Base-by-base conservation (phyloP, 2,797 vertebrate species). In the Sardinella longiceps region DNA sequence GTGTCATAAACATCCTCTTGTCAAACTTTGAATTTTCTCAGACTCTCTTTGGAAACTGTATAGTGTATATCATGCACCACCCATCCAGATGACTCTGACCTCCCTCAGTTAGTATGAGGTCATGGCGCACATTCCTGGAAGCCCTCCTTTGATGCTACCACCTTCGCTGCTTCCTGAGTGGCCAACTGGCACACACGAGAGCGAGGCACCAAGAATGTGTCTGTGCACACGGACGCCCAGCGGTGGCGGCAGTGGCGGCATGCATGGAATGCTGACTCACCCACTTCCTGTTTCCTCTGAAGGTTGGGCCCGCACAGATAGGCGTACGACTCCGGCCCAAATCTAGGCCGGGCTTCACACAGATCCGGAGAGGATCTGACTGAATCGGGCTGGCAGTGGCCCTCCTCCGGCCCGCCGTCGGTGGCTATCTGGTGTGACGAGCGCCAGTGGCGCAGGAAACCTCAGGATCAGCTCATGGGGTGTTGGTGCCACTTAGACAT, bases 271-370 rank as follows among this genome's bases (percentile, higher is more conserved):
- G 93, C 92, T 93, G 91, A 94, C 81, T 90, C 91, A 91, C 87
- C 70, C n/a, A 88, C 92, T 95, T 95, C 94, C 95, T 94, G 91
- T 94, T 95, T 94, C 94, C 89, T 83, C 88, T 85, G 46, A 39
- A 15, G n/a, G 82, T 33, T 12, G 20, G 60, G 66, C 28, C 37
- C 5, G 1, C 33, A 43, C 18, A 77, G 70, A 77, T 77, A 77
- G 37, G 15, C 37, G 0, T 20, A 9, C 66, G 7, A 23, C 6
- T 43, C 33, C 2, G 33, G 37, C 37, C 12, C 51, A 23, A 53
- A 53, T 5, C 51, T 4, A 23, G 7, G 0, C 51, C 28, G 28
- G 63, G 12, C 18, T 30, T 33, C 28, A 33, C 28, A 12, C 12
- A 3, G 63, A 37, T 33, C 30, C 28, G 60, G 60, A 12, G 25